Conservation (phyloP, 1,140 invertebrate genomes). For the Araneus ventricosus region DNA sequence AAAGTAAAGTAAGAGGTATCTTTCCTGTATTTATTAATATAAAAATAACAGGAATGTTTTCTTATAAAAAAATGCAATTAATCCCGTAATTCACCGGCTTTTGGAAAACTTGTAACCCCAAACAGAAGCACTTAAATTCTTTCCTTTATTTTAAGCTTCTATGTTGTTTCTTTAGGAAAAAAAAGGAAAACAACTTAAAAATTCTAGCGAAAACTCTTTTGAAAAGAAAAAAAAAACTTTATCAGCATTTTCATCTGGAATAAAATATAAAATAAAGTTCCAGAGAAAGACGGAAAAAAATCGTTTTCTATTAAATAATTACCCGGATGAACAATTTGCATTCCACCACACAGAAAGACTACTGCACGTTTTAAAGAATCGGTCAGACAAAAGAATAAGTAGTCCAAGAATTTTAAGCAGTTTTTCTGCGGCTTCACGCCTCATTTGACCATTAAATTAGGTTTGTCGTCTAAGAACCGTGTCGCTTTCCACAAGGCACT, state of each 20-base stretch:
- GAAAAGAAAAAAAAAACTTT: not conserved
- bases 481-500: not conserved
- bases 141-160: not conserved
- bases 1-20: too few species aligned
- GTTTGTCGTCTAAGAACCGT: conserved; percentile 15
- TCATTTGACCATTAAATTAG: conserved; percentile 33
- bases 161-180: not conserved
- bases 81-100: too few species aligned
- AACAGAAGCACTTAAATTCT: too few species aligned
- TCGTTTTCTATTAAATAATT: conserved; percentile 19
- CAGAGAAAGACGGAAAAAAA: not conserved
- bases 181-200: not conserved
- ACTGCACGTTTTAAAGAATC: not conserved
- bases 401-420: conserved; percentile 15
- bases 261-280: not conserved
- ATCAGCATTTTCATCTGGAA: not conserved
- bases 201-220: not conserved
- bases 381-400: conserved; percentile 31
- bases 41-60: too few species aligned
- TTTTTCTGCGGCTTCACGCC: not conserved
- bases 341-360: not conserved
- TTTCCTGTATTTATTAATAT: too few species aligned
- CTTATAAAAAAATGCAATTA: too few species aligned
- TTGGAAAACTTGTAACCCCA: too few species aligned
- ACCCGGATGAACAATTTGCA: conserved; percentile 6